Evolutionary conservation across 2,797 vertebrate genomes (phyloP).

Genomic region (Phyllotis vaccarum): DNA sequence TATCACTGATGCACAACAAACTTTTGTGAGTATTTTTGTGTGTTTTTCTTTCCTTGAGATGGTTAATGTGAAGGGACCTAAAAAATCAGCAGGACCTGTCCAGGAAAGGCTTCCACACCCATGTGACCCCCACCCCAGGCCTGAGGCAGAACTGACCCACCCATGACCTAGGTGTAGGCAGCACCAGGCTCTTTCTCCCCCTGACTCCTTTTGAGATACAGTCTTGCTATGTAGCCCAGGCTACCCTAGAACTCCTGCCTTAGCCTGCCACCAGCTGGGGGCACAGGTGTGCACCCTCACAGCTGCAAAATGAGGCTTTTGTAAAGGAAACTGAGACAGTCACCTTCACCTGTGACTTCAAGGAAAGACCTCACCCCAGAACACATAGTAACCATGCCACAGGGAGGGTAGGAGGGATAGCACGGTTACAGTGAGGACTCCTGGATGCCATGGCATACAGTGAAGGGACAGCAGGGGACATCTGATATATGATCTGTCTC

Average conservation of each 20-base stretch:
- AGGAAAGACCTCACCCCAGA: not conserved
- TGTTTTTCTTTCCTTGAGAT: not conserved
- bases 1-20: not conserved
- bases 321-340: not conserved
- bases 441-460: not conserved
- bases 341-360: not conserved
- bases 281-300: not conserved
- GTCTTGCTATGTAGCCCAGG: not conserved
- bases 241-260: not conserved
- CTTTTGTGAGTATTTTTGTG: not conserved
- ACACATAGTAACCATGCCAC: not conserved
- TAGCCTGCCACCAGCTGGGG: not conserved
- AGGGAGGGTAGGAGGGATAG: not conserved
- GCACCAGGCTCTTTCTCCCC: not conserved
- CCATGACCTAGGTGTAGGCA: not conserved
- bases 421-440: no score
- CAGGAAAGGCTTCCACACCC: not conserved
- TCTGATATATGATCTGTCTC: slow-evolving; percentile 72
- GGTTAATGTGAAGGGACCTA: not conserved
- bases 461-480: not conserved
- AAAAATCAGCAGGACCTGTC: not conserved
- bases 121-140: not conserved
- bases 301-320: not conserved
- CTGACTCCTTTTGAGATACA: not conserved
- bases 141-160: not conserved